Conservation (phyloP, 2,888 invertebrate species). For the Blastobasis lacticolella region DNA sequence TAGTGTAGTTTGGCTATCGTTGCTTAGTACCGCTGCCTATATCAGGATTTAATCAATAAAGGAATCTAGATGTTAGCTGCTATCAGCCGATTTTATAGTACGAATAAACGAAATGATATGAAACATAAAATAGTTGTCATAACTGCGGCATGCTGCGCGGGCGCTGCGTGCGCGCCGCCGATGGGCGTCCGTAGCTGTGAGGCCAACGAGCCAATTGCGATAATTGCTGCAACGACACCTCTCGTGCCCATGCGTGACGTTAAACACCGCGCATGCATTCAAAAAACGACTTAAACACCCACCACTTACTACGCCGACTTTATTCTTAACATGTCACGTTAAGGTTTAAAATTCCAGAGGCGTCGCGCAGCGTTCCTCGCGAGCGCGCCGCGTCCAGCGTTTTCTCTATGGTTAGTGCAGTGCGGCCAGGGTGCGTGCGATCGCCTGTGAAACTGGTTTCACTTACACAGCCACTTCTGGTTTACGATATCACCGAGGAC, state of each 20-base stretch:
- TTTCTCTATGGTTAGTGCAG: constrained; percentile 18
- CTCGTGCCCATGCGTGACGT: constrained; percentile 63
- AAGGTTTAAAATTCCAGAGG: constrained; percentile 35
- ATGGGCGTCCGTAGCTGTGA: constrained; percentile 64
- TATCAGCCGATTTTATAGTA: too few species aligned
- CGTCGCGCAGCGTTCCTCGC: constrained; percentile 29
- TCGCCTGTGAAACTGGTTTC: constrained; percentile 60
- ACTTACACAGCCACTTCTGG: constrained; percentile 63
- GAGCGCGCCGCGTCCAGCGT: constrained; percentile 28
- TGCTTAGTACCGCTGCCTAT: too few species aligned
- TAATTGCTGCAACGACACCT: constrained; percentile 70
- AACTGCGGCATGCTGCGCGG: constrained; percentile 5
- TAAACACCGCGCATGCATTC: constrained; percentile 35
- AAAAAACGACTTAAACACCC: constrained; percentile 38
- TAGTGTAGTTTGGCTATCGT: too few species aligned
- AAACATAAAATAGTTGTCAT: too few species aligned
- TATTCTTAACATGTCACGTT: constrained; percentile 24
- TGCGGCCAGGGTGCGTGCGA: constrained; percentile 48
- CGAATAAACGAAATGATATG: too few species aligned
- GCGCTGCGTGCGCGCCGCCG: constrained; percentile 28
- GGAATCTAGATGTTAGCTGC: too few species aligned
- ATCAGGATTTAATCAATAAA: too few species aligned
- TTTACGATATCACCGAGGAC: constrained; percentile 64
- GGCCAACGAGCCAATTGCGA: constrained; percentile 70
- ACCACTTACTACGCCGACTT: constrained; percentile 26